Percentiles rank a stretch among this genome's conserved stretches.
Conservation (phyloP, 2,113 vertebrate genomes). For the Epinephelus cyanopodus region DNA sequence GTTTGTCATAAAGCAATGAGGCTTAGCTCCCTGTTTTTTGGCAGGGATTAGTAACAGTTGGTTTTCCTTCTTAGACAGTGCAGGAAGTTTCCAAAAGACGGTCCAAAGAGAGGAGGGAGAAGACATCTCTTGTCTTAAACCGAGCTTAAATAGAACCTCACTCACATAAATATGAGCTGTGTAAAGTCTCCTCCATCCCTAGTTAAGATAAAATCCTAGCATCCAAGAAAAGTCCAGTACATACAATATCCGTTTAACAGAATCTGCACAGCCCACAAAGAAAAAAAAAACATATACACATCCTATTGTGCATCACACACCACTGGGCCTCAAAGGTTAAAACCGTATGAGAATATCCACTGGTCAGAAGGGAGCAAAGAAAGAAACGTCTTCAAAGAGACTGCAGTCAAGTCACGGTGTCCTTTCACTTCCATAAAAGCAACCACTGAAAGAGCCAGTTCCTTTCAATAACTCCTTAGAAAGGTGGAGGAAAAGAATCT, state of each 20-base stretch:
- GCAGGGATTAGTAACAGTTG: conserved; percentile 49
- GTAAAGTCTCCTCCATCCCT: conserved; percentile 27
- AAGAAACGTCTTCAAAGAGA: conserved; percentile 56
- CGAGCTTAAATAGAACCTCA: conserved; percentile 29
- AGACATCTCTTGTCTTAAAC: conserved; percentile 21
- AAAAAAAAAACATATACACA: conserved; percentile 49
- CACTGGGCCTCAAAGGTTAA: conserved; percentile 50
- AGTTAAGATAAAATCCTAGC: conserved; percentile 38
- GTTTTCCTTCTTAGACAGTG: conserved; percentile 34
- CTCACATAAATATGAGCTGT: conserved; percentile 34
- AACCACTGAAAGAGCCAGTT: conserved; percentile 62
- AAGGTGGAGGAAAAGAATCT: conserved; percentile 47
- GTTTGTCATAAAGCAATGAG: conserved; percentile 56
- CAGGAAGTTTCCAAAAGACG: conserved; percentile 39
- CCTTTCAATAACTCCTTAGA: conserved; percentile 66
- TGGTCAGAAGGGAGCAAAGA: conserved; percentile 46
- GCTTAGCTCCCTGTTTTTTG: conserved; percentile 17
- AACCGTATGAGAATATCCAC: conserved; percentile 60
- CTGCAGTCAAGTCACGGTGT: conserved; percentile 53
- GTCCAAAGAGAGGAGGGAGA: conserved; percentile 32
- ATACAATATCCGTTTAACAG: conserved; percentile 53
- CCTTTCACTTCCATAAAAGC: conserved; percentile 67
- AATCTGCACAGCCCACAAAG: conserved; percentile 37
- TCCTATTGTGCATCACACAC: conserved; percentile 45
- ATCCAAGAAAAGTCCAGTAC: conserved; percentile 56